phyloP scores from a whole-genome alignment of 2,888 invertebrate species.

The Ichneumon xanthorius region DNA sequence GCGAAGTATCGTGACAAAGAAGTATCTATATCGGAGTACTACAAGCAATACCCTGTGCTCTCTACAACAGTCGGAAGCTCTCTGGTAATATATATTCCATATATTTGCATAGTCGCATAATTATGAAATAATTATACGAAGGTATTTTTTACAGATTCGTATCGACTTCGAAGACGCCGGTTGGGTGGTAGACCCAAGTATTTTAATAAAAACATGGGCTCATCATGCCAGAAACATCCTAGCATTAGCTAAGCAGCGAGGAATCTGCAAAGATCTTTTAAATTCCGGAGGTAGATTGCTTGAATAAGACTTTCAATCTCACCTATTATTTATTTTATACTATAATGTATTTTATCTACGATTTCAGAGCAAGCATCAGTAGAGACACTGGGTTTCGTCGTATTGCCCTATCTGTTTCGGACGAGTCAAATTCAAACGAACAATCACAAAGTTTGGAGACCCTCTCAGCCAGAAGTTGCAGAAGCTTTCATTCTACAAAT shows the following conservation, averaged over 20 bases:
- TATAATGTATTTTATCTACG: not conserved
- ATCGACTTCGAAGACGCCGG: too few relatives aligned
- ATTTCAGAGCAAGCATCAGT: conserved; percentile 32
- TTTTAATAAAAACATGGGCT: conserved; percentile 13
- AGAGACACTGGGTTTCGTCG: conserved; percentile 19
- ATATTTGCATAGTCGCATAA: not conserved
- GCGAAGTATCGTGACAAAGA: not conserved
- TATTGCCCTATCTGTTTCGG: conserved; percentile 43
- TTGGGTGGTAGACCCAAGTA: too few relatives aligned
- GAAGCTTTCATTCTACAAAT: conserved; percentile 49
- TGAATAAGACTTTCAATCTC: not conserved
- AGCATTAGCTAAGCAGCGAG: not conserved
- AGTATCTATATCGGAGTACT: conserved; percentile 29
- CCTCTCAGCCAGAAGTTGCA: conserved; percentile 47
- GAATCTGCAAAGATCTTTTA: not conserved
- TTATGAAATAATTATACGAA: not conserved
- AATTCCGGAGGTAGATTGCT: not conserved
- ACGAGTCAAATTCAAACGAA: conserved; percentile 10
- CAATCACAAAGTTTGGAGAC: conserved; percentile 40
- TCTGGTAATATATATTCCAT: conserved; percentile 28
- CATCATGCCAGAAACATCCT: conserved; percentile 1
- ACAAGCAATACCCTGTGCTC: conserved; percentile 27
- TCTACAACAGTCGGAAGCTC: conserved; percentile 26
- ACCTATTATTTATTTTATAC: not conserved
- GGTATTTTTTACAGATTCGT: not conserved